phyloP scores from a whole-genome alignment of 2,113 vertebrate genomes.

The Oncorhynchus masou region DNA sequence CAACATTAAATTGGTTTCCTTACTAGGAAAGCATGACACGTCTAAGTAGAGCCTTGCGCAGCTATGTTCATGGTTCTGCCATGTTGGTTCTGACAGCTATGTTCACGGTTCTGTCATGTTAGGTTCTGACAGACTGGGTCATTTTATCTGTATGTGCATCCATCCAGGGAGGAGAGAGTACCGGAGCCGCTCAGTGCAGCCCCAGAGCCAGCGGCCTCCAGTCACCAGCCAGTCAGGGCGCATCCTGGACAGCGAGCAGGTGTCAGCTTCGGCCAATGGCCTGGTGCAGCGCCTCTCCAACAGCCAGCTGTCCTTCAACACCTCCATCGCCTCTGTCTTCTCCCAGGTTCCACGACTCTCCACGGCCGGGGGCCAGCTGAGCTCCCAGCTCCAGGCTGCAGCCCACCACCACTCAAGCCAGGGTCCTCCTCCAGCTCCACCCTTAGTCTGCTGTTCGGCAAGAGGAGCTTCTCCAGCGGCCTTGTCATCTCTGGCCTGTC shows the following conservation, averaged over 20 bases:
- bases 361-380: slow-evolving; percentile 63
- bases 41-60: background rate
- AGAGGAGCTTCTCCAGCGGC: slow-evolving; percentile 85
- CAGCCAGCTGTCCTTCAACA: slow-evolving; percentile 90
- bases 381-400: slow-evolving; percentile 68
- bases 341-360: slow-evolving; percentile 76
- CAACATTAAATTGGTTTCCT: background rate
- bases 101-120: too few species aligned
- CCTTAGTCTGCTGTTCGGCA: slow-evolving; percentile 86
- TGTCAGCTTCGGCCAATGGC: slow-evolving; percentile 80
- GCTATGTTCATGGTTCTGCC: background rate
- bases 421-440: slow-evolving; percentile 86
- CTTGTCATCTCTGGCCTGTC: slow-evolving; percentile 87
- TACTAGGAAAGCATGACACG: background rate
- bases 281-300: slow-evolving; percentile 84
- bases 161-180: slow-evolving; percentile 84
- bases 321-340: slow-evolving; percentile 86
- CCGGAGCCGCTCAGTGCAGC: slow-evolving; percentile 88
- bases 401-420: slow-evolving; percentile 77
- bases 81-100: too few species aligned
- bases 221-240: slow-evolving; percentile 84
- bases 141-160: slow-evolving; percentile 12
- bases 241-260: slow-evolving; percentile 74
- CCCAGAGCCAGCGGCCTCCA: slow-evolving; percentile 81
- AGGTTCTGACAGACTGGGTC: too few species aligned